Evolutionary conservation across 1,140 invertebrate species (phyloP), one percentile per base, ranked within the genome.

Genomic region (Lepidurus apus): DNA sequence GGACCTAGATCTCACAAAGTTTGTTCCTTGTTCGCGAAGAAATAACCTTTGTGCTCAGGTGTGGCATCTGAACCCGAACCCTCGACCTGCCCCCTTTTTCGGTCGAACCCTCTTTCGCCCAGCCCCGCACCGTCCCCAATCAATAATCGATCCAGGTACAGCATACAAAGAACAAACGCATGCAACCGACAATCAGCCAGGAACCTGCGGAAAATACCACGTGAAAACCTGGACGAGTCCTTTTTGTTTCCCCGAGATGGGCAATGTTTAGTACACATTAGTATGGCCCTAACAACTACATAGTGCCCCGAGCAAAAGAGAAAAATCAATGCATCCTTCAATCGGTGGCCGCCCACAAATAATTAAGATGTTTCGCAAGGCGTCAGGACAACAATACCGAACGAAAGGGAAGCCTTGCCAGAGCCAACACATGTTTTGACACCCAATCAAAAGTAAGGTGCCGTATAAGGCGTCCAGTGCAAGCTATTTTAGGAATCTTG

Each of bases 101-200:
- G 21, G 53, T 13, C 17, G 13, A 17, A 65, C 21, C 53, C 21
- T 65, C 53, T 65, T 21, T 65, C 17, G 53, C 53, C 53, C 53
- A 65, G 17, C 21, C 53, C 17, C 21, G 53, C 53, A 5, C 21
- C 53, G 7, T 21, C 21, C 53, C 45, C 53, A 65, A 65, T 65
- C 53, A 65, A 65, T 65, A 65, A 65, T 65, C 13, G 53, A 65
- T 65, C 53, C 53, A 65, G 53, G 53, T 65, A 65, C 17, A 65
- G 17, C 21, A 4, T 65, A 13, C 53, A 21, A 21, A 9, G 53
- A 65, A 34, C 34, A 34, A 65, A 65, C 4, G 17, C 53, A 65
- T 65, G 53, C 53, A 65, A 65, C 53, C 21, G 17, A 1, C 34
- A 65, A 13, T 21, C 53, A 17, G 17, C 53, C 53, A 65, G 13